Percentiles rank a stretch among this genome's conserved stretches.
Conservation (phyloP, 2,113 vertebrate genomes). For the Ceyx melanurus region DNA sequence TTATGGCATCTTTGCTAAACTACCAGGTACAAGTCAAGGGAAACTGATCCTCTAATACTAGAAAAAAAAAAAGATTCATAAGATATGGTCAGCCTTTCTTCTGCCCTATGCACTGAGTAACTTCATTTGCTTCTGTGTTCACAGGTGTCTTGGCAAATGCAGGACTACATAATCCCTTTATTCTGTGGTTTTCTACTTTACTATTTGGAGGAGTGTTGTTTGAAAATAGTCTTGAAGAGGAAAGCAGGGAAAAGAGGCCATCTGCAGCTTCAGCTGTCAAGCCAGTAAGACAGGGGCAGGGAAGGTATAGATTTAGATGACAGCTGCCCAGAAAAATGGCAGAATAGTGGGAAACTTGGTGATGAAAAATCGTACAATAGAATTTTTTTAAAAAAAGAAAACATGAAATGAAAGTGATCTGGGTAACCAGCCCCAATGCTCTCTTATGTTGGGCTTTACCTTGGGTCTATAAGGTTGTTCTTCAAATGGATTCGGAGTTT, state of each 20-base stretch:
- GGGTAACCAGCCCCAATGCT: neutral
- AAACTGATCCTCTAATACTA: neutral
- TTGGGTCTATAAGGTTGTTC: neutral
- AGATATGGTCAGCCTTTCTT: neutral
- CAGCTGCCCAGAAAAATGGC: neutral
- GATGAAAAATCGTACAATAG: neutral
- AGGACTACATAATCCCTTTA: neutral
- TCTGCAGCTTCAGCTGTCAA: constrained; percentile 1
- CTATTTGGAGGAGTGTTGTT: neutral
- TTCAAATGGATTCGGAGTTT: neutral
- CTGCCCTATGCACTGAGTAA: neutral
- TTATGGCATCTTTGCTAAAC: neutral
- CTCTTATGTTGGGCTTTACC: neutral
- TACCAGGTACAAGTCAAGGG: neutral
- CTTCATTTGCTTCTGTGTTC: neutral
- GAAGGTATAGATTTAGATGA: constrained; percentile 5
- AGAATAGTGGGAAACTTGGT: neutral
- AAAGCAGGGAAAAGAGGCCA: neutral
- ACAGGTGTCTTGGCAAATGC: neutral
- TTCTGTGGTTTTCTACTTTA: neutral
- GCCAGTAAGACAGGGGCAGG: neutral
- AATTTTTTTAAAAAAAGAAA: neutral
- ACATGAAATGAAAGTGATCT: neutral
- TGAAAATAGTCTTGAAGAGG: neutral
- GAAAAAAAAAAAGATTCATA: neutral